Conservation (phyloP, 2,888 invertebrate species). For the Synanthedon vespiformis region DNA sequence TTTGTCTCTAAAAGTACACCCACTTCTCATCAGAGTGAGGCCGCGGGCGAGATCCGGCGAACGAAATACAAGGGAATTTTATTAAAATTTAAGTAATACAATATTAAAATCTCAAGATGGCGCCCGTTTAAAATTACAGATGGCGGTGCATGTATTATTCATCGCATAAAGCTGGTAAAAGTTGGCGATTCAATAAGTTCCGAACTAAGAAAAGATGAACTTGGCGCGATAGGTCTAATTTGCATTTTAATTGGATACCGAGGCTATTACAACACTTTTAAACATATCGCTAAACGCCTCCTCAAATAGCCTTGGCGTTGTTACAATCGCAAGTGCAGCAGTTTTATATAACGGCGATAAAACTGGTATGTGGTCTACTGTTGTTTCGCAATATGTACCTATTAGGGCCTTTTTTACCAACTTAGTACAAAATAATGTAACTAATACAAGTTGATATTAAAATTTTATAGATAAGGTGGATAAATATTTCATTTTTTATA, state of each 20-base stretch:
- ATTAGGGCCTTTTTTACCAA: no score
- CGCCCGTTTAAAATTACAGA: slow-evolving; percentile 51
- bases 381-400: no score
- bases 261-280: slow-evolving; percentile 20
- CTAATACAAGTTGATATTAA: no score
- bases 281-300: slow-evolving; percentile 14
- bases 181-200: slow-evolving; percentile 41
- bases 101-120: slow-evolving; percentile 43
- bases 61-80: neutral
- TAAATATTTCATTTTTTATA: no score
- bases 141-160: slow-evolving; percentile 55
- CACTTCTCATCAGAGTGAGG: neutral
- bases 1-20: neutral
- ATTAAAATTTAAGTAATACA: slow-evolving; percentile 5
- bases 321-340: no score
- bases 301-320: no score
- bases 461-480: no score
- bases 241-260: slow-evolving; percentile 47
- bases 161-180: slow-evolving; percentile 33
- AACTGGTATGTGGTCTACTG: no score
- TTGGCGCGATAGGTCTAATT: slow-evolving; percentile 28
- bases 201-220: slow-evolving; percentile 3
- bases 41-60: neutral
- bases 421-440: no score
- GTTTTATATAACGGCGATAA: no score